Conservation (phyloP, 2,797 vertebrate species). For the Parotocinclus haroldoi region DNA sequence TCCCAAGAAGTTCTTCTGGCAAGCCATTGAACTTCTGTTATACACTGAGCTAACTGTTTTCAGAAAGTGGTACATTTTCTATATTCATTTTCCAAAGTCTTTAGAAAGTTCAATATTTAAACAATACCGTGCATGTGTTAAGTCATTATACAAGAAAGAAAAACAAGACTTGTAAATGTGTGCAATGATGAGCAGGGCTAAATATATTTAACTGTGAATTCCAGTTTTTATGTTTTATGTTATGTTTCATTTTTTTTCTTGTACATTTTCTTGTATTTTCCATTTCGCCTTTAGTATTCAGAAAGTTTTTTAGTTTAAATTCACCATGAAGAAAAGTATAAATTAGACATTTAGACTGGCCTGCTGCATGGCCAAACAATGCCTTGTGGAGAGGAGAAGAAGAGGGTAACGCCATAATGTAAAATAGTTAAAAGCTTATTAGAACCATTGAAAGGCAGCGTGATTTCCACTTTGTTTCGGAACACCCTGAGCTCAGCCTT, state of each 20-base stretch:
- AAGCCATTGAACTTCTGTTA: constrained; percentile 4
- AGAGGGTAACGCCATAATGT: constrained; percentile 76
- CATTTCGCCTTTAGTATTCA: constrained; percentile 58
- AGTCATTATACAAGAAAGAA: too few relatives aligned
- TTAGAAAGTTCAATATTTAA: too few relatives aligned
- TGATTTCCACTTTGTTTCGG: constrained; percentile 93
- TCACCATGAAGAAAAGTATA: constrained; percentile 84
- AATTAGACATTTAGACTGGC: constrained; percentile 76
- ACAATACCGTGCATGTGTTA: too few relatives aligned
- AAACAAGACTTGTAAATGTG: too few relatives aligned
- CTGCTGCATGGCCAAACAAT: constrained; percentile 68
- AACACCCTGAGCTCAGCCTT: constrained; percentile 88
- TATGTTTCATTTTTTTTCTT: too few relatives aligned
- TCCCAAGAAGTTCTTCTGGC: neutral
- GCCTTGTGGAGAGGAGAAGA: constrained; percentile 51
- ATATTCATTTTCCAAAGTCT: too few relatives aligned
- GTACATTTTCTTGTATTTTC: constrained; percentile 53
- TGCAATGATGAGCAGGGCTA: neutral
- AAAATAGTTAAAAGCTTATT: constrained; percentile 97
- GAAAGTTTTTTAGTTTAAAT: constrained; percentile 65
- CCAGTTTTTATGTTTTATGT: too few relatives aligned
- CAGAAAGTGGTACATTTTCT: too few relatives aligned
- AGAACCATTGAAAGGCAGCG: constrained; percentile 86
- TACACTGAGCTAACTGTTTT: neutral
- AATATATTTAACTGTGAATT: too few relatives aligned